Conservation (phyloP, 2,113 vertebrate genomes). For the Loxodonta africana region DNA sequence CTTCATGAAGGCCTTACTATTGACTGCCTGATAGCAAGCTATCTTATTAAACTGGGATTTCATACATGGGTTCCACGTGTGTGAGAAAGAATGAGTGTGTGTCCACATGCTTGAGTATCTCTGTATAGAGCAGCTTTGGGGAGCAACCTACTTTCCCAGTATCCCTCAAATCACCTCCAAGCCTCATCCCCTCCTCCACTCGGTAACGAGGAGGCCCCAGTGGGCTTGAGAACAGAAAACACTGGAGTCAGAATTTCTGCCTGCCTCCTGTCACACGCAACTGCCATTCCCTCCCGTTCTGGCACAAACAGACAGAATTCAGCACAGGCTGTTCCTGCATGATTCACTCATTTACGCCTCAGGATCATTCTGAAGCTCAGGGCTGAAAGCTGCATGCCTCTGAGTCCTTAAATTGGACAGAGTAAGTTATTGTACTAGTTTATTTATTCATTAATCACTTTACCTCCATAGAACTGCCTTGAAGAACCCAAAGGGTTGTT, state of each 20-base stretch:
- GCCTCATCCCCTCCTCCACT: background rate
- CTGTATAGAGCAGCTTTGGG: background rate
- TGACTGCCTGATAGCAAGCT: background rate
- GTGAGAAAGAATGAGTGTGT: background rate
- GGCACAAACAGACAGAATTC: conserved; percentile 3
- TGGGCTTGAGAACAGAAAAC: conserved; percentile 11
- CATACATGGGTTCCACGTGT: background rate
- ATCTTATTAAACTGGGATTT: background rate
- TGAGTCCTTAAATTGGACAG: conserved; percentile 13
- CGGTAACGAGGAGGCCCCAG: conserved; percentile 1
- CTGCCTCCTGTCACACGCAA: background rate
- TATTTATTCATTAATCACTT: conserved; percentile 70
- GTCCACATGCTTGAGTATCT: background rate
- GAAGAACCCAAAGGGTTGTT: conserved; percentile 61
- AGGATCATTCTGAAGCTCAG: background rate
- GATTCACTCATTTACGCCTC: conserved; percentile 63
- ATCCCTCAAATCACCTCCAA: conserved; percentile 12
- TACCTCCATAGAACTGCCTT: background rate
- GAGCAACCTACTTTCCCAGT: background rate
- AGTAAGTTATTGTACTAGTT: conserved; percentile 67
- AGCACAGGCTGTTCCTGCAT: conserved; percentile 46
- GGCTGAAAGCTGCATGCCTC: background rate
- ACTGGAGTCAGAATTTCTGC: conserved; percentile 7
- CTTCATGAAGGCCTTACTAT: background rate
- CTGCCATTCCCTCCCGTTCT: background rate